These are phyloP conservation scores for Verasper variegatus DNA, from an alignment of 2,113 vertebrate genomes.

Conservation along the genomic window DNA sequence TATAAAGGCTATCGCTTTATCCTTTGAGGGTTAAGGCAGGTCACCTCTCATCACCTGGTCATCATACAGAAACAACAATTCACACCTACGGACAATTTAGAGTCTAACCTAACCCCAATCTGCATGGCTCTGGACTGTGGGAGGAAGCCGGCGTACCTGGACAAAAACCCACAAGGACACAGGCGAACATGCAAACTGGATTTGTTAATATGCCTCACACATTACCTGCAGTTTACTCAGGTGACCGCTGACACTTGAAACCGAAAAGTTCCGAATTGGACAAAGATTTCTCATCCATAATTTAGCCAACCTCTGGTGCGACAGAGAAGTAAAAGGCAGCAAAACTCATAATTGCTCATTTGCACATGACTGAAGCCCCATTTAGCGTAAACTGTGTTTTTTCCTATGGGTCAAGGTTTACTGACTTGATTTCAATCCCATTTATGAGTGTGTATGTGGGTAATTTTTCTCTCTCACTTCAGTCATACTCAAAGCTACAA, in stretches of 20 bases:
- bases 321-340: background rate
- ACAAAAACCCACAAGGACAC: background rate
- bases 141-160: background rate
- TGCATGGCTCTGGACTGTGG: background rate
- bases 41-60: too few relatives aligned
- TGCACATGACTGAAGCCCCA: background rate
- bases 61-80: too few relatives aligned
- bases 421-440: background rate
- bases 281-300: constrained; percentile 6
- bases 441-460: background rate
- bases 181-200: constrained; percentile 9
- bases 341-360: background rate
- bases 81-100: too few relatives aligned
- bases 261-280: constrained; percentile 1
- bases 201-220: background rate
- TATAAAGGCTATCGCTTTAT: background rate
- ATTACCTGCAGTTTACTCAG: background rate
- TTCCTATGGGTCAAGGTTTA: background rate
- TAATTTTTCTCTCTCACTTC: background rate
- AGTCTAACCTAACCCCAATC: background rate
- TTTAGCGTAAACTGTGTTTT: background rate
- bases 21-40: background rate
- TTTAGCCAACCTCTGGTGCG: background rate
- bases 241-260: background rate
- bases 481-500: background rate